These are phyloP conservation scores for Argyresthia goedartella DNA, from an alignment of 2,888 invertebrate species.

Conservation along the genomic window DNA sequence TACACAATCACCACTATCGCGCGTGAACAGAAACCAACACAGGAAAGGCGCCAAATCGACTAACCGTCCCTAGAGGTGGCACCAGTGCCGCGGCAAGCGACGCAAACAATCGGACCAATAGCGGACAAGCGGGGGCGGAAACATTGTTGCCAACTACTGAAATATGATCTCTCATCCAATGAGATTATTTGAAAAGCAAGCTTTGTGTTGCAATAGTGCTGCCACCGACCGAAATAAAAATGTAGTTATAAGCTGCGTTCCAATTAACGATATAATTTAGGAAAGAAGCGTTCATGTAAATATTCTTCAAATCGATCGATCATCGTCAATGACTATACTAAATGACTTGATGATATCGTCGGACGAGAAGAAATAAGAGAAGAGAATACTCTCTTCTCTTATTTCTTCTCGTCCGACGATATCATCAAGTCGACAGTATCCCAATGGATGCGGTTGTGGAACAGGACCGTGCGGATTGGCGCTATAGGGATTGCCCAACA, in stretches of 20 bases:
- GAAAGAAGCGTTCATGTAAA: no score
- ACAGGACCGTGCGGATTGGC: no score
- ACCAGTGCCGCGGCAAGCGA: slow-evolving; percentile 29
- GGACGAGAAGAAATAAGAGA: no score
- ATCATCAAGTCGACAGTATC: no score
- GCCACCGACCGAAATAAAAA: slow-evolving; percentile 23
- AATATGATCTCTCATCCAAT: slow-evolving; percentile 28
- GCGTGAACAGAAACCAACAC: slow-evolving; percentile 43
- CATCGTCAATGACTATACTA: no score
- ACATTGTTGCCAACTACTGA: not conserved
- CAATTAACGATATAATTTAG: not conserved
- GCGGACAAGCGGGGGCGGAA: slow-evolving; percentile 22
- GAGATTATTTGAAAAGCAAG: slow-evolving; percentile 25
- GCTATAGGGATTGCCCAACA: no score
- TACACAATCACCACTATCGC: slow-evolving; percentile 56
- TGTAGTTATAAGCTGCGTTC: not conserved
- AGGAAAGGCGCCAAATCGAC: slow-evolving; percentile 68
- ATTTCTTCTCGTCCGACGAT: no score
- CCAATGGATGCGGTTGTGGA: no score
- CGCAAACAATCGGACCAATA: slow-evolving; percentile 35
- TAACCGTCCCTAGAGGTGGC: slow-evolving; percentile 51
- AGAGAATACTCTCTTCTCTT: no score
- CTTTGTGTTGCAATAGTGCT: slow-evolving; percentile 39
- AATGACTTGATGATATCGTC: no score
- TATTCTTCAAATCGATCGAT: no score